Evolutionary conservation across 1,140 invertebrate species (phyloP), one percentile per base, ranked within the genome.

Genomic region (Anoplophora glabripennis): DNA sequence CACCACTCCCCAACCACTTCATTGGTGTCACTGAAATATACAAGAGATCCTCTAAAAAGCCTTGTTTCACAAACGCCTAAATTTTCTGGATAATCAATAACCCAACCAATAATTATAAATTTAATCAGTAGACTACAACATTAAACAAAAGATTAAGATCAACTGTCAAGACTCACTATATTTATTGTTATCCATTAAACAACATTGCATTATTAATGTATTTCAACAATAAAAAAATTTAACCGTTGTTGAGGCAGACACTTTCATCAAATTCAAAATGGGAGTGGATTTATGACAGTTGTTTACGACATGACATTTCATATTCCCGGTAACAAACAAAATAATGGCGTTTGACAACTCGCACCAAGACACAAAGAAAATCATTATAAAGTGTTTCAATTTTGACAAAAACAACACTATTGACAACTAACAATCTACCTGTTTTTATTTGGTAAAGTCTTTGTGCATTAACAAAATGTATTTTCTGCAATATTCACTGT

Each of bases 1-100:
- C 68, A 21, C 57, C 41, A 35, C 55, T 56, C 64, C 72, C 73
- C 68, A 75, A 68, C 75, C 75, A 76, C 75, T 76, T 76, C 75
- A 76, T 76, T 75, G 67, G 70, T 72, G 59, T 72, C 71, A 67
- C 72, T 75, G 53, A 12, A 67, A 28, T 28, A 28, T 5, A 28
- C 3, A 28, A 28, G 21, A 28, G 21, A 5, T 28, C 21, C 21
- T 28, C 21, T 28, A 28, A 28, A 28, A 28, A 28, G 21, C 21
- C 2, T 5, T 28, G 21, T 28, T 28, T 28, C 21, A 28, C 21
- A 28, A 28, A 28, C 21, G 21, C 21, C 2, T 28, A 3, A 2
- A 28, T 28, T 28, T 28, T 28, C 21, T 28, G 21, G 21, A 28
- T 28, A 28, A 28, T 28, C 21, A 28, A 28, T 28, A 28, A 28